phyloP scores from a whole-genome alignment of 2,797 vertebrate genomes.

The Pangasius krempfi region DNA sequence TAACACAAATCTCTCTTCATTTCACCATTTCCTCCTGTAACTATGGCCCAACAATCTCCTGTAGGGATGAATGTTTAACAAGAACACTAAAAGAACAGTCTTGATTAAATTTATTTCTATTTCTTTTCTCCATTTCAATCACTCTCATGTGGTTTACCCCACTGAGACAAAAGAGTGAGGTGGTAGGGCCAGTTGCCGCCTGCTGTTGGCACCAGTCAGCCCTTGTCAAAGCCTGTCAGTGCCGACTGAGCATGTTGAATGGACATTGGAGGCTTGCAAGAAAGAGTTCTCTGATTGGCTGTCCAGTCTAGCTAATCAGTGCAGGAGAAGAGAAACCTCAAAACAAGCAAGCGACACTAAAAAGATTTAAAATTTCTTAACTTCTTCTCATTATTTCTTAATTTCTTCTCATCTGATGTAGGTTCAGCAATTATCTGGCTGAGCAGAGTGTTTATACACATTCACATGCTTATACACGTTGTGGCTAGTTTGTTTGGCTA shows the following conservation, averaged over 20 bases:
- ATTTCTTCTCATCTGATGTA: background rate
- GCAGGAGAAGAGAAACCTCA: background rate
- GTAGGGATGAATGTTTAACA: constrained; percentile 59
- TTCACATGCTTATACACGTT: background rate
- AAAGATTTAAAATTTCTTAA: background rate
- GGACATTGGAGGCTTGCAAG: background rate
- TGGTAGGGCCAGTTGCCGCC: background rate
- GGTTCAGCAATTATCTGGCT: background rate
- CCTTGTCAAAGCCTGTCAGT: constrained; percentile 27
- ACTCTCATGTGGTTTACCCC: constrained; percentile 32
- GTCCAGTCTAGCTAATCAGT: background rate
- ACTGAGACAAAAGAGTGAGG: background rate
- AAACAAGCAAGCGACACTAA: background rate
- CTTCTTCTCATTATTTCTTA: background rate
- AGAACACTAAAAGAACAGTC: constrained; percentile 53
- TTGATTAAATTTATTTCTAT: constrained; percentile 60
- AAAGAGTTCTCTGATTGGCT: constrained; percentile 6
- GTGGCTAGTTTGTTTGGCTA: background rate
- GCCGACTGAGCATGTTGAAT: constrained; percentile 1
- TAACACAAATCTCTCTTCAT: constrained; percentile 16
- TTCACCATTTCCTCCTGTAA: constrained; percentile 48
- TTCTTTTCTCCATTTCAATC: constrained; percentile 46
- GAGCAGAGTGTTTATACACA: background rate
- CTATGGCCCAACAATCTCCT: constrained; percentile 50
- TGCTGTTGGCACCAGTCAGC: constrained; percentile 3